Percentiles rank a stretch among this genome's conserved stretches.
Evolutionary conservation across 2,797 vertebrate genomes (phyloP).

Genomic region (Cossypha heuglini): DNA sequence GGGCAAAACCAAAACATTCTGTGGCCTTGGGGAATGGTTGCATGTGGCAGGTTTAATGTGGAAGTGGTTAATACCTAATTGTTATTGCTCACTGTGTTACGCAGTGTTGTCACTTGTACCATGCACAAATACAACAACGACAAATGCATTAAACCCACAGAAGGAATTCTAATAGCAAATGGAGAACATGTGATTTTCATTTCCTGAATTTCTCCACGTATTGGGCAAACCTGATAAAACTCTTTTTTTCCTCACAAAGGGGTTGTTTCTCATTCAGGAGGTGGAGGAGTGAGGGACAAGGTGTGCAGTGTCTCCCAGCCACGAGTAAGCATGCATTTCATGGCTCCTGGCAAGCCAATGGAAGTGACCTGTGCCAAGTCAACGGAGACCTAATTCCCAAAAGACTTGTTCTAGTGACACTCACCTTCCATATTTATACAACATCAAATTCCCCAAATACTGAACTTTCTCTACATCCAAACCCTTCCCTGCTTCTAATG

Average conservation of each 20-base stretch:
- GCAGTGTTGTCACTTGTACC: slow-evolving; percentile 62
- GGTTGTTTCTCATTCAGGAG: slow-evolving; percentile 12
- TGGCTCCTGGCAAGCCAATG: slow-evolving; percentile 4
- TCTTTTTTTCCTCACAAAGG: slow-evolving; percentile 17
- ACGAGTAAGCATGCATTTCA: slow-evolving; percentile 56
- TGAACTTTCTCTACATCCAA: slow-evolving; percentile 15
- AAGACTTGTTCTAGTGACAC: slow-evolving; percentile 39
- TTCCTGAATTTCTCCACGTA: slow-evolving; percentile 43
- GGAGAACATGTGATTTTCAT: neutral
- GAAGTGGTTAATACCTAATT: slow-evolving; percentile 32
- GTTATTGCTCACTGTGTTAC: slow-evolving; percentile 55
- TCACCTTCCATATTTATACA: slow-evolving; percentile 39
- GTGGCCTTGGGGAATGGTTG: neutral
- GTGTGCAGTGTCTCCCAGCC: slow-evolving; percentile 50
- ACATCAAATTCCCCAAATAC: slow-evolving; percentile 36
- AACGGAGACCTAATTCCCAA: neutral
- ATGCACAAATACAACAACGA: slow-evolving; percentile 67
- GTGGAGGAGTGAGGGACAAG: slow-evolving; percentile 51
- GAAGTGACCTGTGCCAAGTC: slow-evolving; percentile 34
- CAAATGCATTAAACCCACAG: slow-evolving; percentile 57
- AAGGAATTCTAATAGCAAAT: slow-evolving; percentile 29
- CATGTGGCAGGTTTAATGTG: neutral
- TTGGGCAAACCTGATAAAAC: slow-evolving; percentile 31
- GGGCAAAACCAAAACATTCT: slow-evolving; percentile 6
- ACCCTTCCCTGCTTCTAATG: slow-evolving; percentile 14